phyloP scores from a whole-genome alignment of 2,888 invertebrate genomes.

The Mesoligia furuncula region DNA sequence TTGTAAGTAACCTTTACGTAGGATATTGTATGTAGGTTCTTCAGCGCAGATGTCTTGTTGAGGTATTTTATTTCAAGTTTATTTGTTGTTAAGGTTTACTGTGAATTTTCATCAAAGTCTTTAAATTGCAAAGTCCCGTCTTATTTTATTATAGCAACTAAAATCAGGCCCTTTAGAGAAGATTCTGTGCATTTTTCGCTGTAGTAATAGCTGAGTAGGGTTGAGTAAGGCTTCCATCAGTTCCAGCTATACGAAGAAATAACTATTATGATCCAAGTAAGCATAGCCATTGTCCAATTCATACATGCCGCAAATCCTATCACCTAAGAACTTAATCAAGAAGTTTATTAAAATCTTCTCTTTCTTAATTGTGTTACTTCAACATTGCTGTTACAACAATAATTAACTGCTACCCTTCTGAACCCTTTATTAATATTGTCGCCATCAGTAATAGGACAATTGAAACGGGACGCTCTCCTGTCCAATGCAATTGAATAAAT shows the following conservation, averaged over 20 bases:
- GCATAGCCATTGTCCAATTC: neutral
- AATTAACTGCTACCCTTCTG: conserved; percentile 48
- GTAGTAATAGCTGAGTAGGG: neutral
- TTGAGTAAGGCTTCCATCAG: neutral
- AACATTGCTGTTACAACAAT: conserved; percentile 30
- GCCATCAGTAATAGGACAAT: conserved; percentile 69
- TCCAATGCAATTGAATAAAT: conserved; percentile 78
- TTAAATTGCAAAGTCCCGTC: no score
- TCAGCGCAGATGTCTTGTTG: conserved; percentile 13
- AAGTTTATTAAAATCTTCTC: neutral
- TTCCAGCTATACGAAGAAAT: neutral
- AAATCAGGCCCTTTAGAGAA: neutral
- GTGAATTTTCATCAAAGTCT: neutral
- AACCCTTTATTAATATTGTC: conserved; percentile 56
- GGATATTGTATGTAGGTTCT: conserved; percentile 10
- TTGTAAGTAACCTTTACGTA: conserved; percentile 44
- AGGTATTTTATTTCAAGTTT: conserved; percentile 16
- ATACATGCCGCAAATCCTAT: neutral
- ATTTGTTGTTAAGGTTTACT: neutral
- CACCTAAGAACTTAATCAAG: neutral
- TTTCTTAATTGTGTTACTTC: conserved; percentile 17
- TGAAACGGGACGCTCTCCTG: conserved; percentile 70
- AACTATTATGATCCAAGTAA: neutral
- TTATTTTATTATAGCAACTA: neutral
- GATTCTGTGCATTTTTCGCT: neutral